Conservation (phyloP, 2,113 vertebrate genomes). For the Bolborhynchus lineola region DNA sequence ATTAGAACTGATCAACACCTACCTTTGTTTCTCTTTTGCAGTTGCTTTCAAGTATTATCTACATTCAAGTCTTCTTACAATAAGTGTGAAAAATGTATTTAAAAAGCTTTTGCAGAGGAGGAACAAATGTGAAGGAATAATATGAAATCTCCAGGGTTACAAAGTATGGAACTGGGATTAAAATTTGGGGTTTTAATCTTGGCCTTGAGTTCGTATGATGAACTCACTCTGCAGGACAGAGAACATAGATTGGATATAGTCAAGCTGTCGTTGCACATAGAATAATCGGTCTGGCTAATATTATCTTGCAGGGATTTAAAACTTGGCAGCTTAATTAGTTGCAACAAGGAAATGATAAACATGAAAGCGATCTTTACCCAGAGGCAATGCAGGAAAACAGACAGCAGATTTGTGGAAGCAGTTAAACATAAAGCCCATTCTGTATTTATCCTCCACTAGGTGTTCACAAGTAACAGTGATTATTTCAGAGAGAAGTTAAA, state of each 20-base stretch:
- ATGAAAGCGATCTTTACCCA: neutral
- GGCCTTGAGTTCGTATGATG: neutral
- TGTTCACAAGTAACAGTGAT: neutral
- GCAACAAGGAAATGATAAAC: constrained; percentile 20
- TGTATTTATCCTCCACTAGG: neutral
- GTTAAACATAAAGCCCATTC: neutral
- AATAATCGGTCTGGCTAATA: neutral
- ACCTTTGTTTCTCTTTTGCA: neutral
- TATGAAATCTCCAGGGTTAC: neutral
- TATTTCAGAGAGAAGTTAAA: neutral
- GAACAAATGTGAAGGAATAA: neutral
- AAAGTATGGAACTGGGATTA: neutral
- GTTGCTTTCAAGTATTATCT: neutral
- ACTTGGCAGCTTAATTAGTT: constrained; percentile 31
- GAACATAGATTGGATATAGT: neutral
- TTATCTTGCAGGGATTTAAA: constrained; percentile 5
- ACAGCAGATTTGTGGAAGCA: neutral
- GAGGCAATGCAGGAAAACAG: neutral
- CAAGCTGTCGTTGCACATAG: neutral
- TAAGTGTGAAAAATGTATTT: neutral
- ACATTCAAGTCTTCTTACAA: neutral
- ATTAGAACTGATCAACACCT: neutral
- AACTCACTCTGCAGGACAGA: neutral
- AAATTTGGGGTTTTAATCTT: neutral
- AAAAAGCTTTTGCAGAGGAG: neutral